Percentiles rank a stretch among this genome's conserved stretches.
Conservation (phyloP, 2,888 invertebrate species). For the Conchocele bisecta region DNA sequence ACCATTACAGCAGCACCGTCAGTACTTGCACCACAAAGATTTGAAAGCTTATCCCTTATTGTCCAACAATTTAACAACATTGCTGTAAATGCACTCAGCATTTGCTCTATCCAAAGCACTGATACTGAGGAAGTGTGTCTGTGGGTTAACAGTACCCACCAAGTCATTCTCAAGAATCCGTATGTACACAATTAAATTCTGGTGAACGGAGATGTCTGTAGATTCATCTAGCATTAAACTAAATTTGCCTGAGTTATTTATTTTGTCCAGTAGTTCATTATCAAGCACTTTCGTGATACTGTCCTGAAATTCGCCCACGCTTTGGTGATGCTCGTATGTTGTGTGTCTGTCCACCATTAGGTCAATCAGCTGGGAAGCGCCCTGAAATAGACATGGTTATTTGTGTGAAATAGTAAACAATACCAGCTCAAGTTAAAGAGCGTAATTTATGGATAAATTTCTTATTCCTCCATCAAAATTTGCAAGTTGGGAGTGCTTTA, state of each 20-base stretch:
- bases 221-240: constrained; percentile 32
- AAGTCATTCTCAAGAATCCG: constrained; percentile 9
- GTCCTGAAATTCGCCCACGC: background rate
- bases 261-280: background rate
- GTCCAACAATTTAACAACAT: constrained; percentile 1
- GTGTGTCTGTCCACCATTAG: background rate
- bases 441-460: too few species aligned
- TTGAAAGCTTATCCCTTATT: constrained; percentile 20
- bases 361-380: background rate
- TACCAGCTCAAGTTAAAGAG: too few species aligned
- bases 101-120: constrained; percentile 10
- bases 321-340: background rate
- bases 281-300: background rate
- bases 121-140: background rate
- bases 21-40: constrained; percentile 34
- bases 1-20: constrained; percentile 51
- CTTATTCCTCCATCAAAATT: too few species aligned
- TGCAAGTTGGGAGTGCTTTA: too few species aligned
- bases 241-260: constrained; percentile 7
- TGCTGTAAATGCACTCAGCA: constrained; percentile 14
- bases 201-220: constrained; percentile 30
- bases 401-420: too few species aligned
- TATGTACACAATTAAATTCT: constrained; percentile 38
- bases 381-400: constrained; percentile 2
- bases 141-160: background rate